phyloP scores from a whole-genome alignment of 2,888 invertebrate genomes.

The Cheiracanthium punctorium region DNA sequence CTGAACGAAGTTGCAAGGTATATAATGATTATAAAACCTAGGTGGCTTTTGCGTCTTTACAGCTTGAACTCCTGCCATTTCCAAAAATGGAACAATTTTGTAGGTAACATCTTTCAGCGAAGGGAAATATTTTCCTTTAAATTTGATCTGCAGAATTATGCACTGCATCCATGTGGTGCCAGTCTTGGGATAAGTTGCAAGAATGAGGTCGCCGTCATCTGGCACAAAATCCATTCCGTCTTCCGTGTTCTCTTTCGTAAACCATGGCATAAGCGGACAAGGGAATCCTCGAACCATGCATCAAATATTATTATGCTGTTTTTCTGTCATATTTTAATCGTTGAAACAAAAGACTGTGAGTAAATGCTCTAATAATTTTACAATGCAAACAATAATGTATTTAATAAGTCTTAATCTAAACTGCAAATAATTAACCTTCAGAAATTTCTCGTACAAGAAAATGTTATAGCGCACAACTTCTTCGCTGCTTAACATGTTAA shows the following conservation, averaged over 20 bases:
- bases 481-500: no score
- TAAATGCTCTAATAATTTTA: no score
- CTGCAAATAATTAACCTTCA: no score
- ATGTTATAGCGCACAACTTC: no score
- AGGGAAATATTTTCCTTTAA: conserved; percentile 72
- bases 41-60: conserved; percentile 25
- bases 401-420: no score
- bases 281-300: neutral
- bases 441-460: no score
- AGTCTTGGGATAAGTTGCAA: conserved; percentile 62
- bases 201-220: conserved; percentile 47
- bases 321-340: no score
- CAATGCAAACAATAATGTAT: no score
- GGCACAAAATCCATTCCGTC: conserved; percentile 28
- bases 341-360: no score
- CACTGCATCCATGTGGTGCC: conserved; percentile 68
- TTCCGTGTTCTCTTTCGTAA: conserved; percentile 4
- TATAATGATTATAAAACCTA: conserved; percentile 30
- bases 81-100: conserved; percentile 37
- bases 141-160: conserved; percentile 52
- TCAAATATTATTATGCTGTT: no score
- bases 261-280: neutral
- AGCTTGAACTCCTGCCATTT: conserved; percentile 33
- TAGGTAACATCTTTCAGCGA: conserved; percentile 69
- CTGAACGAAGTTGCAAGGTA: conserved; percentile 40